Evolutionary conservation across 2,888 invertebrate genomes (phyloP).

Genomic region (Polietes domitor): DNA sequence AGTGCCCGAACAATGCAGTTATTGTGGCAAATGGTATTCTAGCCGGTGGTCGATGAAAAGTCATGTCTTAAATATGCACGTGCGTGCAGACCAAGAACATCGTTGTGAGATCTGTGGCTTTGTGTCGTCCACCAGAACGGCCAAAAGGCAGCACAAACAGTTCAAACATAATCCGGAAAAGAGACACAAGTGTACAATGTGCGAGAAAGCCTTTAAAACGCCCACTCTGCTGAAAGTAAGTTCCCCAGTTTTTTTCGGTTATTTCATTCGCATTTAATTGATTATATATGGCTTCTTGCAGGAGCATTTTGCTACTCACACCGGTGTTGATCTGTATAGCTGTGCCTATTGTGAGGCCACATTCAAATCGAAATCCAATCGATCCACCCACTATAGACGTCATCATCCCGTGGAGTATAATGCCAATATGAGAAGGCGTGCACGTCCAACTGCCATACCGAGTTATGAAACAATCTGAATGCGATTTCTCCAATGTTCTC

Average conservation of each 20-base stretch:
- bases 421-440: conserved; percentile 65
- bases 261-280: background rate
- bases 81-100: conserved; percentile 13
- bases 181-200: conserved; percentile 16
- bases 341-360: conserved; percentile 77
- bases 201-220: conserved; percentile 59
- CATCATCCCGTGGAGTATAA: conserved; percentile 78
- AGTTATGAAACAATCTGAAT: conserved; percentile 28
- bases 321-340: conserved; percentile 75
- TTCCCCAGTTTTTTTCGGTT: background rate
- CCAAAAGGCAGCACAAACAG: background rate
- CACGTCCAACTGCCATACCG: conserved; percentile 53
- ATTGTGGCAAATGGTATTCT: conserved; percentile 13
- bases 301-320: conserved; percentile 79
- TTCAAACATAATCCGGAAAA: conserved; percentile 23
- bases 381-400: conserved; percentile 77
- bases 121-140: background rate
- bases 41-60: background rate
- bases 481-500: no score
- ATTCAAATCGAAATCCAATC: conserved; percentile 77
- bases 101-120: conserved; percentile 35
- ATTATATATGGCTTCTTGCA: conserved; percentile 54
- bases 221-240: conserved; percentile 62
- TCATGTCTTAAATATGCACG: conserved; percentile 21
- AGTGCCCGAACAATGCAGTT: conserved; percentile 4